Evolutionary conservation across 2,888 invertebrate genomes (phyloP).

Genomic region (Ariolimax columbianus): DNA sequence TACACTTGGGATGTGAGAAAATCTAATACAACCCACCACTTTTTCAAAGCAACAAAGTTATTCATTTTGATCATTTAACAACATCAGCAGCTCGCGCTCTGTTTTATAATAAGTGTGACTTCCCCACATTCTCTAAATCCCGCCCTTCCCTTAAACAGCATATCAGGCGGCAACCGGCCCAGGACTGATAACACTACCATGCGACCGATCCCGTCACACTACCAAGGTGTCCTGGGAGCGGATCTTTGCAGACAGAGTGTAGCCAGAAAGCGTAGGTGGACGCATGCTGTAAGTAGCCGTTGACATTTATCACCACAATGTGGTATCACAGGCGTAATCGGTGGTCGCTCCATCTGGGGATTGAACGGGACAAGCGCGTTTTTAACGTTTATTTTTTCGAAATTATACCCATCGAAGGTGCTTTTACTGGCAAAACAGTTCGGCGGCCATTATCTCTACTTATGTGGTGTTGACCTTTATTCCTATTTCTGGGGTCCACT

Average conservation of each 20-base stretch:
- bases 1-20: too few relatives aligned
- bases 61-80: too few relatives aligned
- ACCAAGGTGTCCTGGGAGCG: not conserved
- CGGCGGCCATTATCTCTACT: too few relatives aligned
- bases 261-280: not conserved
- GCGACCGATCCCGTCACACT: not conserved
- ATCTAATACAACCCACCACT: too few relatives aligned
- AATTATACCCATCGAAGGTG: too few relatives aligned
- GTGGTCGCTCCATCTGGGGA: not conserved
- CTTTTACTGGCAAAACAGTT: too few relatives aligned
- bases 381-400: not conserved
- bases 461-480: too few relatives aligned
- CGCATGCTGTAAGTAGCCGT: not conserved
- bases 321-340: not conserved
- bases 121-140: too few relatives aligned
- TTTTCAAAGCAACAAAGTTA: too few relatives aligned
- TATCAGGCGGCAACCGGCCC: slow-evolving; percentile 15
- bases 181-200: slow-evolving; percentile 25
- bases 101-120: too few relatives aligned
- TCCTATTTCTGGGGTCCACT: too few relatives aligned
- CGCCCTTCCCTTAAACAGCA: not conserved
- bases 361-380: not conserved
- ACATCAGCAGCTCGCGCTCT: too few relatives aligned
- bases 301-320: not conserved
- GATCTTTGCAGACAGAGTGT: not conserved